Base-by-base conservation (phyloP, 2,113 vertebrate genomes). In the Macrotis lagotis region DNA sequence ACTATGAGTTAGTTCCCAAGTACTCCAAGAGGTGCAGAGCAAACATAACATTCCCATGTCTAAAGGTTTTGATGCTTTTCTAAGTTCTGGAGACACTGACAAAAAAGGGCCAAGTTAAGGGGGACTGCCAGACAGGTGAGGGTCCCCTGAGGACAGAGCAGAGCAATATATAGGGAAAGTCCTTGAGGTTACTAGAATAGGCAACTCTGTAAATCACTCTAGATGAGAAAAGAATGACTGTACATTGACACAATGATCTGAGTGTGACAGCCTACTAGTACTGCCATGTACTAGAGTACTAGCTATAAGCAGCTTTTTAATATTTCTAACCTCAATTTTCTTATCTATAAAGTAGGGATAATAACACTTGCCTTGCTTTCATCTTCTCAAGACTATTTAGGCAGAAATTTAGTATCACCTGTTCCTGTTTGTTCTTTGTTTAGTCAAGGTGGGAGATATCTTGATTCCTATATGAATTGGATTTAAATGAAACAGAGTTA, bases 141-240 rank as follows among this genome's bases (percentile, higher is more conserved):
- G n/a, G 66, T 83, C 6, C 66, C n/a, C 66, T 83, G n/a, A 66
- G 44, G 47, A 49, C 4, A 88, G n/a, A 48, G 6, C 50, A 49
- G n/a, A 51, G 25, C 83, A 22, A 31, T 50, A 25, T 7, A 51
- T 4, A 47, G 51, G 25, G 25, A 25, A 51, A 31, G 1, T 19
- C n/a, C 44, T 83, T 8, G n/a, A 12, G 1, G 0, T 8, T 44
- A 2, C 19, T 83, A 22, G 3, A 74, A 10, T 0, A 25, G 0
- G 6, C 10, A 90, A 66, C 48, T 37, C 26, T 19, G 0, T 26
- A 37, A 89, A 49, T 1, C 1, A 28, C 8, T 53, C 47, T 50
- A 25, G 37, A n/a, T n/a, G n/a, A 47, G 47, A 25, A 88, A 90
- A 12, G 2, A 74, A 74, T 16, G n/a, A 3, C 25, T 88, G 25